These are phyloP conservation scores for Gymnoscopelus braueri DNA, from an alignment of 2,797 vertebrate species.

Conservation along the genomic window DNA sequence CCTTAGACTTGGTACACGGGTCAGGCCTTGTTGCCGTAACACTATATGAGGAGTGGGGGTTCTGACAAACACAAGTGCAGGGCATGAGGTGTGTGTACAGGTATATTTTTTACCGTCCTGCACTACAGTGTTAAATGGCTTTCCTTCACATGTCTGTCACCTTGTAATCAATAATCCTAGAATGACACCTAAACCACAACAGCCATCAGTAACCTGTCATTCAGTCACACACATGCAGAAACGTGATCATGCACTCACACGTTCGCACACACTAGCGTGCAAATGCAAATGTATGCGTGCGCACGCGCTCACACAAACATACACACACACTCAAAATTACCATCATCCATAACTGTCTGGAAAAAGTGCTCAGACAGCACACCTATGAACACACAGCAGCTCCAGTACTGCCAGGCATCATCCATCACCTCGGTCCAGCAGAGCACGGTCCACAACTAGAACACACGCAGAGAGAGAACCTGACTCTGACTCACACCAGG, in stretches of 20 bases:
- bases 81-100: slow-evolving; percentile 55
- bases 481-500: slow-evolving; percentile 64
- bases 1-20: slow-evolving; percentile 53
- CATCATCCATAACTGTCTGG: slow-evolving; percentile 51
- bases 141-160: slow-evolving; percentile 65
- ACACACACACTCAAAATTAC: slow-evolving; percentile 29
- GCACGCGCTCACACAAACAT: slow-evolving; percentile 33
- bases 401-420: slow-evolving; percentile 67
- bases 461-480: slow-evolving; percentile 53
- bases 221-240: background rate
- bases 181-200: slow-evolving; percentile 62
- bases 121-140: slow-evolving; percentile 69
- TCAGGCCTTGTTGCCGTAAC: slow-evolving; percentile 55
- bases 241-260: background rate
- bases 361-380: slow-evolving; percentile 47
- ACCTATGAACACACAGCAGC: slow-evolving; percentile 44
- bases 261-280: slow-evolving; percentile 1
- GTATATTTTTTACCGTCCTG: slow-evolving; percentile 44
- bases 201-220: slow-evolving; percentile 48
- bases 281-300: background rate
- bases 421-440: slow-evolving; percentile 70
- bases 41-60: slow-evolving; percentile 62
- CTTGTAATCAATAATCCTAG: slow-evolving; percentile 70
- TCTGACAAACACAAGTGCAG: slow-evolving; percentile 65
- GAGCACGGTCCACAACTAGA: slow-evolving; percentile 46